Conservation (phyloP, 2,113 vertebrate genomes). For the Pyrgilauda ruficollis region DNA sequence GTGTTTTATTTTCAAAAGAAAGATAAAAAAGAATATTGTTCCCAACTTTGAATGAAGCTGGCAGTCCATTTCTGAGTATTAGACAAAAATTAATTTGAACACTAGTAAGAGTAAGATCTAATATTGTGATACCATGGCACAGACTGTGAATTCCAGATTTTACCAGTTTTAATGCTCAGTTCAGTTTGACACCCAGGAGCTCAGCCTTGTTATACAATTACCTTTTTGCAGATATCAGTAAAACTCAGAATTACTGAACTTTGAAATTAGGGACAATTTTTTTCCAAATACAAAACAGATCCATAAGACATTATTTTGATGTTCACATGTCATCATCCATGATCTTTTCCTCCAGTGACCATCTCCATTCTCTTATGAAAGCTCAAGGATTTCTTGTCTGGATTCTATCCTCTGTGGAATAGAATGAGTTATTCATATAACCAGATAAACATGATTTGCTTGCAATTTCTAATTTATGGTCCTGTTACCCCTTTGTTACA, state of each 20-base stretch:
- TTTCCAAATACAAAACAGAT: not conserved
- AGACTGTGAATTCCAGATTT: not conserved
- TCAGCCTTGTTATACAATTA: not conserved
- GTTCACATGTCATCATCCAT: not conserved
- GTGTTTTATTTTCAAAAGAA: not conserved
- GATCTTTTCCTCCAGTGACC: not conserved
- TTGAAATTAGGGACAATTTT: accelerated
- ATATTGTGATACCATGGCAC: not conserved
- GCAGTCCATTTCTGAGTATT: not conserved
- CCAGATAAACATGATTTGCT: not conserved
- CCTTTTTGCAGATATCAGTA: not conserved
- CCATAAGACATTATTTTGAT: not conserved
- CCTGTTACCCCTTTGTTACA: not conserved
- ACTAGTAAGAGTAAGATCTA: not conserved
- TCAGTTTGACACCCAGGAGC: not conserved
- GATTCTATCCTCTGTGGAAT: not conserved
- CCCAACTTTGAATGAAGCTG: not conserved
- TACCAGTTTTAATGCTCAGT: not conserved
- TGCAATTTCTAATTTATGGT: not conserved
- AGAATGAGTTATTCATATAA: not conserved
- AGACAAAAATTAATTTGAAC: not conserved
- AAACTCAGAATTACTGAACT: not conserved
- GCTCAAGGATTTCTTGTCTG: not conserved
- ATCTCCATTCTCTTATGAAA: not conserved
- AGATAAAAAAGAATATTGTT: not conserved